Conservation (phyloP, 1,140 invertebrate species). For the Akabosia matsudoensis region DNA sequence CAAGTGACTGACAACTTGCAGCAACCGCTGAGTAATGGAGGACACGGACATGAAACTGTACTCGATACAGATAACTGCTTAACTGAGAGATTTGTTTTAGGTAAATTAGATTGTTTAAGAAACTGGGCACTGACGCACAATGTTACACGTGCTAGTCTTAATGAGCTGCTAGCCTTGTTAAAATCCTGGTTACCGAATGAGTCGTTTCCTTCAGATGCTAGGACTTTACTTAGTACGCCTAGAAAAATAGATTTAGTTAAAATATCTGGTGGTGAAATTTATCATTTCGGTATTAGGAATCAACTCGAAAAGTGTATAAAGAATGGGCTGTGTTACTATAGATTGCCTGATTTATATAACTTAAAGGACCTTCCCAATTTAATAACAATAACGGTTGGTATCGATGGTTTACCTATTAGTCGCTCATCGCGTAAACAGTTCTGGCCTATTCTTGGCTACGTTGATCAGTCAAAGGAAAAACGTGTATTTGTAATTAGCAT, state of each 20-base stretch:
- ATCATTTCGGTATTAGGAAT: not conserved
- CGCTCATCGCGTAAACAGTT: conserved; percentile 17
- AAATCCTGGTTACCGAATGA: not conserved
- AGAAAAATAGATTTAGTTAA: not conserved
- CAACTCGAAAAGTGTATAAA: not conserved
- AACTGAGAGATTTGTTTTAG: no score
- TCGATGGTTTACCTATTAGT: conserved; percentile 30
- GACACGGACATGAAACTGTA: no score
- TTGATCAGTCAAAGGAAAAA: not conserved
- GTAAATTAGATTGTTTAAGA: no score
- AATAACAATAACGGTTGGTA: conserved; percentile 22
- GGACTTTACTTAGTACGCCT: not conserved
- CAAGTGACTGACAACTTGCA: no score
- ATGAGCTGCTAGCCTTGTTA: not conserved
- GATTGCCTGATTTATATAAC: not conserved
- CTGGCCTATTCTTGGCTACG: conserved; percentile 28
- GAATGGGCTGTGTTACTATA: not conserved
- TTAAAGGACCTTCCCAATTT: not conserved
- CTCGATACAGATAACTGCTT: no score
- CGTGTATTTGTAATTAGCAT: conserved; percentile 21
- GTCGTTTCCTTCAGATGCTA: not conserved
- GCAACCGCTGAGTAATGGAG: no score
- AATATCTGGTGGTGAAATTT: not conserved
- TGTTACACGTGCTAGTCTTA: not conserved
- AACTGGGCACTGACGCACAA: not conserved